Evolutionary conservation across 2,113 vertebrate species (phyloP).

Genomic region (Larimichthys crocea): DNA sequence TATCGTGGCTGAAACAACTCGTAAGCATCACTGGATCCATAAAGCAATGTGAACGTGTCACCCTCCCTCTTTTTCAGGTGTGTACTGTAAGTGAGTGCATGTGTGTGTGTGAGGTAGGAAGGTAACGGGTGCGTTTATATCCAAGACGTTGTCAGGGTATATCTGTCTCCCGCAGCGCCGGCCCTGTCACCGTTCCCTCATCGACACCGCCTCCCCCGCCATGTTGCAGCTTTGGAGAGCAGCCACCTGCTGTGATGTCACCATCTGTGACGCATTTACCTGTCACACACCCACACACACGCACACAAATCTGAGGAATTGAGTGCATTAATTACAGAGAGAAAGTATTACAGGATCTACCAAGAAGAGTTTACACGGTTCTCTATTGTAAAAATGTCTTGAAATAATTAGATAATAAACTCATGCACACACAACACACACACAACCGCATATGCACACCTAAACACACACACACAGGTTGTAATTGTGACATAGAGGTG

Average conservation of each 20-base stretch:
- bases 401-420: not conserved
- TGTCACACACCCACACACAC: constrained; percentile 36
- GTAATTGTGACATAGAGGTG: constrained; percentile 48
- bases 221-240: constrained; percentile 77
- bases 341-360: not conserved
- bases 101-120: constrained; percentile 12
- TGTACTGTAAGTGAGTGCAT: not conserved
- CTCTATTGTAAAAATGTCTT: not conserved
- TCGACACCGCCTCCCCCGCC: constrained; percentile 43
- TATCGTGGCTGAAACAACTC: not conserved
- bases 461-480: constrained; percentile 32
- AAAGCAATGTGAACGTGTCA: constrained; percentile 5
- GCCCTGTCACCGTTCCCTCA: constrained; percentile 29
- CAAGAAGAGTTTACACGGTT: not conserved
- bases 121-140: constrained; percentile 34
- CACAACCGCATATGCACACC: constrained; percentile 7
- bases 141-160: constrained; percentile 30
- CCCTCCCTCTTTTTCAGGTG: constrained; percentile 32
- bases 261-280: constrained; percentile 75
- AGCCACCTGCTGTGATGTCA: constrained; percentile 79
- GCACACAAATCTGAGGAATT: constrained; percentile 4
- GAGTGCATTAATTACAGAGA: constrained; percentile 12
- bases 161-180: constrained; percentile 50
- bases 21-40: constrained; percentile 5
- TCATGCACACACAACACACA: constrained; percentile 2